Base-by-base conservation (phyloP, 2,888 invertebrate species). In the Sabatieria punctata region DNA sequence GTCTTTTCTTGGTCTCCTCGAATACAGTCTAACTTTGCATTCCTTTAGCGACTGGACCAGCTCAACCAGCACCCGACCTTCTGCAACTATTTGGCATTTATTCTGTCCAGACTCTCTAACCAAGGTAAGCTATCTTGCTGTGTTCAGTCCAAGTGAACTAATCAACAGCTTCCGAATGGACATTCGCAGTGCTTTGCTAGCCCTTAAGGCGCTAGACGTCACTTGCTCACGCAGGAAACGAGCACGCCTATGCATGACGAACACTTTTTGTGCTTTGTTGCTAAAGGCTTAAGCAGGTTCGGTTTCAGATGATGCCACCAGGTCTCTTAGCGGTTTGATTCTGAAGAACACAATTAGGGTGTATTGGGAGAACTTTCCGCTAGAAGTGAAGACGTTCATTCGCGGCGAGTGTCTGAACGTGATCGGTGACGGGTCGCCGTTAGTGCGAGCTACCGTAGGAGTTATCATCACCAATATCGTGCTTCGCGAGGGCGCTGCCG, bases 71-170 rank as follows among this genome's bases (percentile, higher is more conserved):
- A 84, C 73, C 89, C 93, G 56, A 91, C 95, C 68, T 97, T 97
- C 71, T 95, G 95, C 71, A 95, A 91, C 69, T 99, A 97, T 71
- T 76, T 97, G 61, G 91, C 95, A 69, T 97, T 86, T 73, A 89
- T 99, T 58, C 74, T 99, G 62, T 89, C 91, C 48, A 88, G 91
- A 75, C 74, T 93, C 57, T 81, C 80, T 61, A 76, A 80, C 51
- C 88, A 93, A 78, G 77, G 78, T 76, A 70, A 67, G 59, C 51
- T 33, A 33, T n/a, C n/a, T n/a, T n/a, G n/a, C n/a, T n/a, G n/a
- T n/a, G n/a, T n/a, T n/a, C n/a, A n/a, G n/a, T n/a, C n/a, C n/a
- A n/a, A n/a, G n/a, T n/a, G n/a, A n/a, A n/a, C n/a, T n/a, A n/a
- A n/a, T n/a, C n/a, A n/a, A n/a, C n/a, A n/a, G n/a, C n/a, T n/a